These are phyloP conservation scores for Melinopterus prodromus DNA, from an alignment of 2,888 invertebrate species.

Conservation along the genomic window DNA sequence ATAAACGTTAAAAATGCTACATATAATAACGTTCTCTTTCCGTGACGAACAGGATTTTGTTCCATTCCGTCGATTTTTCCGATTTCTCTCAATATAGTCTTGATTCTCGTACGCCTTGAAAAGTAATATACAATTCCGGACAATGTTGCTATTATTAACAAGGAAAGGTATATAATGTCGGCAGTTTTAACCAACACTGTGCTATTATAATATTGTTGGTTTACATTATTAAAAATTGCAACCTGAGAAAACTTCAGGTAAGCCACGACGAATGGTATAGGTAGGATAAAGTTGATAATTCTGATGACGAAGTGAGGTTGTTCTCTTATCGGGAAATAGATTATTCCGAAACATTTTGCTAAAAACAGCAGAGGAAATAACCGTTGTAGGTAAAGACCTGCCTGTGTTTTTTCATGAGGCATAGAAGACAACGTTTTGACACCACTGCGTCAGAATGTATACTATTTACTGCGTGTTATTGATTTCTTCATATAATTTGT, in stretches of 20 bases:
- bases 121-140: background rate
- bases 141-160: background rate
- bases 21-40: background rate
- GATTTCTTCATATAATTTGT: too few relatives aligned
- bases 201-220: background rate
- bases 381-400: background rate
- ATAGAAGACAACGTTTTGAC: too few relatives aligned
- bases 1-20: background rate
- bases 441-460: too few relatives aligned
- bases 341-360: background rate
- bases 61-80: slow-evolving; percentile 9
- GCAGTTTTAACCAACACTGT: background rate
- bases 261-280: background rate
- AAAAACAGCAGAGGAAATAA: background rate
- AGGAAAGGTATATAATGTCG: background rate
- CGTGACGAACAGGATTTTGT: background rate
- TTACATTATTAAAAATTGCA: background rate
- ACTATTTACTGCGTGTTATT: too few relatives aligned
- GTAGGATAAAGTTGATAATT: background rate
- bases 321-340: background rate
- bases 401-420: background rate
- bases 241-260: background rate
- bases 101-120: background rate
- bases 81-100: background rate
- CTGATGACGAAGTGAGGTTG: background rate